A percentile compares a stretch with the other conserved stretches of the same genome.
These are phyloP conservation scores for Caenorhabditis imperialis DNA, from an alignment of 2,888 invertebrate genomes.

Conservation along the genomic window DNA sequence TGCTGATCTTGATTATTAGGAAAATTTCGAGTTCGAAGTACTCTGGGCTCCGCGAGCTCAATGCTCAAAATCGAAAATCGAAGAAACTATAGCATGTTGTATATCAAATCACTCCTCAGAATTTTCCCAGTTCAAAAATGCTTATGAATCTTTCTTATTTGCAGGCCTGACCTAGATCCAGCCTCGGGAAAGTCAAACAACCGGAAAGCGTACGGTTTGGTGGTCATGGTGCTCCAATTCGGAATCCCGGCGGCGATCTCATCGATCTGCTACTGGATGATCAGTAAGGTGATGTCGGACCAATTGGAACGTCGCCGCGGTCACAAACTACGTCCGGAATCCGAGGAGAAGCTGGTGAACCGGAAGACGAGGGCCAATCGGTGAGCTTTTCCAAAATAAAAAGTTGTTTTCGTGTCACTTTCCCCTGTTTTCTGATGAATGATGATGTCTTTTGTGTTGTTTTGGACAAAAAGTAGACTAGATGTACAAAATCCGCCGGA, in stretches of 20 bases:
- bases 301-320: constrained; percentile 62
- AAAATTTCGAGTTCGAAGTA: too few relatives aligned
- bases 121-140: constrained; percentile 1
- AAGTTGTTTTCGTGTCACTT: too few relatives aligned
- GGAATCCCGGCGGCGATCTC: constrained; percentile 76
- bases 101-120: constrained; percentile 5
- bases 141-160: constrained; percentile 18
- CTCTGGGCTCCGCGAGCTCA: too few relatives aligned
- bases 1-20: too few relatives aligned
- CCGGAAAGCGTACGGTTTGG: constrained; percentile 64
- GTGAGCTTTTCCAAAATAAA: constrained; percentile 21
- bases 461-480: too few relatives aligned
- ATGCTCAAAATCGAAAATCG: too few relatives aligned
- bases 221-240: constrained; percentile 75
- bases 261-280: constrained; percentile 66
- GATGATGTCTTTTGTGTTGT: too few relatives aligned
- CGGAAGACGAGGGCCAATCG: constrained; percentile 65
- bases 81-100: too few relatives aligned
- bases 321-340: constrained; percentile 59
- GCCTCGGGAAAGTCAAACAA: constrained; percentile 55
- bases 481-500: too few relatives aligned
- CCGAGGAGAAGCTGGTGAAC: constrained; percentile 59
- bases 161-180: constrained; percentile 70
- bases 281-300: constrained; percentile 59
- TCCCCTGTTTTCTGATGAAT: too few relatives aligned